phyloP scores from a whole-genome alignment of 2,888 invertebrate species.

The Uropetala carovei region DNA sequence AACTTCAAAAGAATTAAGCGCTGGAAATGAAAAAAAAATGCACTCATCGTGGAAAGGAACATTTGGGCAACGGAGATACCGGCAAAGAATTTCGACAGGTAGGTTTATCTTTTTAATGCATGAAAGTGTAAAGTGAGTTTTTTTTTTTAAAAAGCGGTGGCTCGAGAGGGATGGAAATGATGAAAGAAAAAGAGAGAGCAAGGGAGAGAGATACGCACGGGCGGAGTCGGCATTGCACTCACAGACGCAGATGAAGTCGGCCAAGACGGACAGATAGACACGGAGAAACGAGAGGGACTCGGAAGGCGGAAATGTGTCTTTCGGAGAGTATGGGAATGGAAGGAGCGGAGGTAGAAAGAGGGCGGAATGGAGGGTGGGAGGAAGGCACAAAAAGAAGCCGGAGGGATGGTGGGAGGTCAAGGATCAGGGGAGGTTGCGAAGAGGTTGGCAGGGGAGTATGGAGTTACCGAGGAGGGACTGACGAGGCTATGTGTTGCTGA shows the following conservation, averaged over 20 bases:
- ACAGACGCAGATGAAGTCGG: background rate
- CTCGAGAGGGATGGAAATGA: background rate
- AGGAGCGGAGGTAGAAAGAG: too few species aligned
- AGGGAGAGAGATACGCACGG: background rate
- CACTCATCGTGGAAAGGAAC: too few species aligned
- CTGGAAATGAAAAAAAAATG: too few species aligned
- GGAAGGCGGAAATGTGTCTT: constrained; percentile 20
- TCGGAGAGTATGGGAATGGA: background rate
- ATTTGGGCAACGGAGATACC: too few species aligned
- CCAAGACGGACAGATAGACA: background rate
- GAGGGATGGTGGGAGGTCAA: background rate
- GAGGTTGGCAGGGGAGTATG: background rate
- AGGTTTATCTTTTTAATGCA: too few species aligned
- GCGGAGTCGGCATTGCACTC: background rate
- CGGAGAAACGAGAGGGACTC: background rate
- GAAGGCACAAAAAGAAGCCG: background rate
- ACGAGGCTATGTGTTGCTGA: constrained; percentile 8
- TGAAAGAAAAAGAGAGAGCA: background rate
- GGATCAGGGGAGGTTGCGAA: background rate
- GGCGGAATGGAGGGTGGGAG: background rate
- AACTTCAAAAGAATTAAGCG: too few species aligned
- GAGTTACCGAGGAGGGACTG: constrained; percentile 12
- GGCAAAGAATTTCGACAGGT: too few species aligned
- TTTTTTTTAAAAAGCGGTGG: background rate
- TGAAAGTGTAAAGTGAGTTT: background rate